phyloP scores from a whole-genome alignment of 53 echinoderm and acorn worm species.

The Holothuria scabra region DNA sequence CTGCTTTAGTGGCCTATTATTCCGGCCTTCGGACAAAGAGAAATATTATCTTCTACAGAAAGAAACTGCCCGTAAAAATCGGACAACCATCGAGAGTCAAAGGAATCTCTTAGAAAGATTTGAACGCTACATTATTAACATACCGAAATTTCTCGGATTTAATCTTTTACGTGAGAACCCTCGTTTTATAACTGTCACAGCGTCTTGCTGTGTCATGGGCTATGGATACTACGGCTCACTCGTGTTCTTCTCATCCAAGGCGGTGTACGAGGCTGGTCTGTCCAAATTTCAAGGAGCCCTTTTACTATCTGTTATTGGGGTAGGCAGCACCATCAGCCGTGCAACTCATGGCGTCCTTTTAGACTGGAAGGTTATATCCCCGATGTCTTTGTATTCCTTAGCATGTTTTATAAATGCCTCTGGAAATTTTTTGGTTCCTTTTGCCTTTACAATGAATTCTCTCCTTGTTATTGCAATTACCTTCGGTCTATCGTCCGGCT shows the following conservation, averaged over 20 bases:
- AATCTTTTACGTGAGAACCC: not conserved
- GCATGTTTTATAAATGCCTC: conserved; percentile 18
- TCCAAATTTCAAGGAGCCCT: conserved; percentile 20
- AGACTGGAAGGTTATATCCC: conserved; percentile 8
- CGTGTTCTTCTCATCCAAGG: conserved; percentile 33
- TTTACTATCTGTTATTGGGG: conserved; percentile 15
- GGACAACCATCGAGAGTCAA: not conserved
- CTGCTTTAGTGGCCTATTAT: conserved; percentile 16
- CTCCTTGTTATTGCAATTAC: not conserved
- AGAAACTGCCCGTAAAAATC: not conserved
- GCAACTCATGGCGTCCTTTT: conserved; percentile 22
- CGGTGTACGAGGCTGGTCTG: conserved; percentile 10
- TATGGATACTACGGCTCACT: conserved; percentile 15
- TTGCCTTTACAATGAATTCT: conserved; percentile 1
- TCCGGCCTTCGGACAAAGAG: conserved; percentile 26
- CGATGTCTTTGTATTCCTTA: conserved; percentile 17
- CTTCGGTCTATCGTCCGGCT: conserved; percentile 15
- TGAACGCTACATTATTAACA: not conserved
- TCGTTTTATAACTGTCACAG: conserved; percentile 6
- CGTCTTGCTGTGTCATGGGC: conserved; percentile 20
- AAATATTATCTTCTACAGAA: not conserved
- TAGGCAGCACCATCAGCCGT: conserved; percentile 31
- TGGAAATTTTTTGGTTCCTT: conserved; percentile 10
- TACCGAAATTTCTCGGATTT: conserved; percentile 15
- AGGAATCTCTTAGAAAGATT: not conserved